These are phyloP conservation scores for Tetropium fuscum DNA, from an alignment of 2,888 invertebrate species.

Conservation along the genomic window DNA sequence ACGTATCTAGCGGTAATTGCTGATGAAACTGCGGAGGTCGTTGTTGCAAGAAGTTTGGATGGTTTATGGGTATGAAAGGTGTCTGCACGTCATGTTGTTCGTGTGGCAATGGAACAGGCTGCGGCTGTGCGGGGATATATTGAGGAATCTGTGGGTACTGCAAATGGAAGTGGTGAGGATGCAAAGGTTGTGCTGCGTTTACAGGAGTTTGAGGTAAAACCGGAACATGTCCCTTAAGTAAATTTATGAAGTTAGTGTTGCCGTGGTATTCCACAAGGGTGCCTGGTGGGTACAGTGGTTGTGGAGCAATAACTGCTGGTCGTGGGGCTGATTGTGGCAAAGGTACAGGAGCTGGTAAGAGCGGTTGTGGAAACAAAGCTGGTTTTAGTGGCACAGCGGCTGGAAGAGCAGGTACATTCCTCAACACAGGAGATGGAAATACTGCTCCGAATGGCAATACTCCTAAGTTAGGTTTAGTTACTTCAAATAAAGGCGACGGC, in stretches of 20 bases:
- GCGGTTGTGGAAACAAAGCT: conserved; percentile 20
- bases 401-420: conserved; percentile 36
- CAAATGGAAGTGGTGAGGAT: conserved; percentile 35
- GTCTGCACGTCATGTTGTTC: conserved; percentile 37
- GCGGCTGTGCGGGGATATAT: conserved; percentile 9
- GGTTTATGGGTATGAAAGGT: conserved; percentile 33
- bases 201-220: conserved; percentile 34
- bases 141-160: conserved; percentile 40
- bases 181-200: conserved; percentile 31
- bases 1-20: conserved; percentile 36
- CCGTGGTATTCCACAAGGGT: conserved; percentile 47
- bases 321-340: conserved; percentile 15
- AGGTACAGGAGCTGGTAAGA: neutral
- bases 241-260: conserved; percentile 39
- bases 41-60: conserved; percentile 29
- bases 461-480: conserved; percentile 55
- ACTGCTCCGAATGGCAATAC: conserved; percentile 55
- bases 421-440: conserved; percentile 51
- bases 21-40: conserved; percentile 33
- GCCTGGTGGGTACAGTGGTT: conserved; percentile 31
- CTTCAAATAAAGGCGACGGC: conserved; percentile 52
- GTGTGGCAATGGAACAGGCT: conserved; percentile 5
- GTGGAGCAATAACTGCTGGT: conserved; percentile 35
- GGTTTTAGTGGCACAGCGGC: conserved; percentile 28
- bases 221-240: conserved; percentile 32